These are phyloP conservation scores for Lepus timidus DNA, from an alignment of 2,113 vertebrate species.

Conservation along the genomic window DNA sequence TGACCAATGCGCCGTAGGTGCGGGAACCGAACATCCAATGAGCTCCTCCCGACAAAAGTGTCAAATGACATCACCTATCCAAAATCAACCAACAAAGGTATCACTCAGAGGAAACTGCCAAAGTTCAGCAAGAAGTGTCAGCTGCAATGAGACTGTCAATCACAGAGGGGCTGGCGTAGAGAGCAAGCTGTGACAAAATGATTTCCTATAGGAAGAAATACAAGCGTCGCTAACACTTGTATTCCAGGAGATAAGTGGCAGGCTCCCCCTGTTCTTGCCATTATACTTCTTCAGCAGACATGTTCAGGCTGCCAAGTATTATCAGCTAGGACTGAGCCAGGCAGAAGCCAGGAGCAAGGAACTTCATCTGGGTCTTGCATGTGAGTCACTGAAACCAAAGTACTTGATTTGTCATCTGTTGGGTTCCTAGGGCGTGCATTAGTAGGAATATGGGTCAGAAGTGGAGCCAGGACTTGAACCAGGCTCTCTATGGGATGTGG, in stretches of 20 bases:
- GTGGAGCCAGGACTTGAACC: too few relatives aligned
- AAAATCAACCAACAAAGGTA: background rate
- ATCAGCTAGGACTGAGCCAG: background rate
- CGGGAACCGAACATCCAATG: constrained; percentile 66
- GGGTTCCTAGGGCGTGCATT: too few relatives aligned
- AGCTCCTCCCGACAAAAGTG: constrained; percentile 42
- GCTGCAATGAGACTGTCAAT: constrained; percentile 24
- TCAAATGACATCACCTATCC: constrained; percentile 56
- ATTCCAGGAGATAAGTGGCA: background rate
- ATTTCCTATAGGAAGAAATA: background rate
- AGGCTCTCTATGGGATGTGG: too few relatives aligned
- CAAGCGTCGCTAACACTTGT: background rate
- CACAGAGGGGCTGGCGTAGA: background rate
- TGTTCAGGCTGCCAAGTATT: constrained; percentile 31
- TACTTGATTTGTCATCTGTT: too few relatives aligned
- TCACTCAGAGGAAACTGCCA: constrained; percentile 61
- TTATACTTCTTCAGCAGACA: constrained; percentile 3
- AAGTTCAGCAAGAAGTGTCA: constrained; percentile 50
- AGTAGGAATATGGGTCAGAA: too few relatives aligned
- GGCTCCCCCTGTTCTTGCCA: background rate
- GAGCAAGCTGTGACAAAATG: constrained; percentile 23
- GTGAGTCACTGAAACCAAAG: too few relatives aligned
- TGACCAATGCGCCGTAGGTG: background rate
- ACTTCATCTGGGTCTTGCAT: too few relatives aligned
- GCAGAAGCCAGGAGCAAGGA: too few relatives aligned